Evolutionary conservation across 2,888 invertebrate genomes (phyloP), one percentile per base, ranked within the genome.

Genomic region (Odontocolon sp.): DNA sequence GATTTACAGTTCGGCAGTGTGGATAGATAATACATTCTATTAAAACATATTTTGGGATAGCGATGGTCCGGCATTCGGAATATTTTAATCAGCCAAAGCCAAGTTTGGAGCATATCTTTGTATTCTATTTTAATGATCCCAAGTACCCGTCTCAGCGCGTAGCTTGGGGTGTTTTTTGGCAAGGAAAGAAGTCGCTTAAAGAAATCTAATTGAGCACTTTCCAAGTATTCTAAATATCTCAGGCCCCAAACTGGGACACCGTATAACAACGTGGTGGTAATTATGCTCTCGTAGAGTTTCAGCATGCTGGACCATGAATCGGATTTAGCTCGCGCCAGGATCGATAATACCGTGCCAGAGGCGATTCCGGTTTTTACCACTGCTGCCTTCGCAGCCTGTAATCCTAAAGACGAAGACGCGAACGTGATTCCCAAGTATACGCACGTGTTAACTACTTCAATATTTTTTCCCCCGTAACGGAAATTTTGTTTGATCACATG

Each of bases 401-500:
- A n/a, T 6, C 63, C 63, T 23, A 71, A 40, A 3, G 52, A 47
- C 36, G 71, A 71, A 40, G 47, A 52, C 16, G 52, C 28, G 38
- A 71, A 28, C 26, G 61, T 36, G 16, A 63, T 36, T 23, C 70
- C 70, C 2, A 70, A 50, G 21, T 70, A 47, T 2, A 38, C 50
- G 47, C 26, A 61, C 1, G 45, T 33, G 11, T 59, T 69, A 14
- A 78, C 78, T 21, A 76, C 52, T 42, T 80, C 78, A 36, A 81
- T 63, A 1, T 3, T n/a, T 23, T 50, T 26, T 9, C 63, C 70
- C 6, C 56, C 31, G 23, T 61, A 78, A 42, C 9, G 31, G 31
- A 50, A 52, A 26, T 64, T 78, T 5, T 50, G 50, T 50, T 50
- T 50, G 0, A 3, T 11, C 0, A 50, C 5, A 8, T 50, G 28